These are phyloP conservation scores for Gibbula magus DNA, from an alignment of 2,888 invertebrate species.

Conservation along the genomic window DNA sequence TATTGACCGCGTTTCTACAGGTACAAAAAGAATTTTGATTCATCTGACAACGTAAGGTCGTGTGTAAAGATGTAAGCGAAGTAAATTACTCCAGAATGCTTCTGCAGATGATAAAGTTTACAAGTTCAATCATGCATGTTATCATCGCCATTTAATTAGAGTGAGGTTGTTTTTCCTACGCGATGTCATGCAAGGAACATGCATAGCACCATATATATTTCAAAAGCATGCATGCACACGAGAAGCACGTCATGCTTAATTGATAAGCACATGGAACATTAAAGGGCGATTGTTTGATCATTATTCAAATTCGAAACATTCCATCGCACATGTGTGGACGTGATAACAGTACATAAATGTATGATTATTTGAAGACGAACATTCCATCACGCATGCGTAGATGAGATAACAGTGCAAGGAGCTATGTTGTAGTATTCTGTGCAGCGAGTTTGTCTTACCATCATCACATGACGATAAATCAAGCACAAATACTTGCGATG, in stretches of 20 bases:
- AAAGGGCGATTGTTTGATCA: neutral
- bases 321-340: too few relatives aligned
- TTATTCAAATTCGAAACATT: neutral
- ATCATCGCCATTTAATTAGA: neutral
- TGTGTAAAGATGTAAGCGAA: too few relatives aligned
- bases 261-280: neutral
- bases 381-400: too few relatives aligned
- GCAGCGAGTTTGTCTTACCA: too few relatives aligned
- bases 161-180: neutral
- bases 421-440: too few relatives aligned
- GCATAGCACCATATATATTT: neutral
- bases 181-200: neutral
- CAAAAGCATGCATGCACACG: neutral
- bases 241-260: neutral
- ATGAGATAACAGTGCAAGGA: too few relatives aligned
- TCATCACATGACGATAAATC: too few relatives aligned
- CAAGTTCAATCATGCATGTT: neutral
- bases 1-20: too few relatives aligned
- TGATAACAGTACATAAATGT: neutral
- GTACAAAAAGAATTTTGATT: too few relatives aligned
- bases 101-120: neutral
- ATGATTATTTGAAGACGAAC: neutral
- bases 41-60: too few relatives aligned
- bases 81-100: too few relatives aligned
- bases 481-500: too few relatives aligned